A percentile compares a stretch with the other conserved stretches of the same genome.
Evolutionary conservation across 2,888 invertebrate genomes (phyloP).

Genomic region (Rhamnusium bicolor): DNA sequence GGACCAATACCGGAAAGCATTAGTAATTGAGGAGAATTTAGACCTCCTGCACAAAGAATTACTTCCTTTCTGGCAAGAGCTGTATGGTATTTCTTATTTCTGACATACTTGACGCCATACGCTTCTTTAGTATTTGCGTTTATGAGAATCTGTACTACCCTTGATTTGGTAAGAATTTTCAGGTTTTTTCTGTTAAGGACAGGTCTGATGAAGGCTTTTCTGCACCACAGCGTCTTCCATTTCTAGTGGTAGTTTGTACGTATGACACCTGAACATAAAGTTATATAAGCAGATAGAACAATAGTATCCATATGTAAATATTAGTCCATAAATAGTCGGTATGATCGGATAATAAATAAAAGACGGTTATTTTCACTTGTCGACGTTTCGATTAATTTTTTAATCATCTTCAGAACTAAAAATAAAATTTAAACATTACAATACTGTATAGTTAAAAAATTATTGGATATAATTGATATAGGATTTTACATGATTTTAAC

Average conservation of each 20-base stretch:
- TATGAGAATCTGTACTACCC: conserved; percentile 80
- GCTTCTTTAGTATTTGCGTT: conserved; percentile 76
- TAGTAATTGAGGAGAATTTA: conserved; percentile 91
- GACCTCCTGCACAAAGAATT: conserved; percentile 88
- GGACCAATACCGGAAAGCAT: conserved; percentile 86
- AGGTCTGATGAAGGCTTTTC: conserved; percentile 78
- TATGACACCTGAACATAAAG: conserved; percentile 64
- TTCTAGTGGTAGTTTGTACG: conserved; percentile 76
- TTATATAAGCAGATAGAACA: too few species aligned
- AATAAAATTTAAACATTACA: too few species aligned
- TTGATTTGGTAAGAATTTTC: conserved; percentile 76
- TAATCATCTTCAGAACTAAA: too few species aligned
- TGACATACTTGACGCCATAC: conserved; percentile 79
- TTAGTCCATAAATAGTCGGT: too few species aligned
- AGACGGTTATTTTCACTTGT: too few species aligned
- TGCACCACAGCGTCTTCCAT: conserved; percentile 78
- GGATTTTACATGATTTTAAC: too few species aligned
- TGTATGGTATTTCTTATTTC: conserved; percentile 68
- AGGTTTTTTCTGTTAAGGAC: conserved; percentile 78
- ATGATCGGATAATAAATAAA: too few species aligned
- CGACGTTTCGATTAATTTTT: too few species aligned
- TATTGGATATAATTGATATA: too few species aligned
- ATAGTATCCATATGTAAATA: too few species aligned
- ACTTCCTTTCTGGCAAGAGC: conserved; percentile 84
- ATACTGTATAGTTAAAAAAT: too few species aligned